Percentiles rank a stretch among this genome's conserved stretches.
Evolutionary conservation across 2,113 vertebrate species (phyloP).

Genomic region (Nyctereutes procyonoides): DNA sequence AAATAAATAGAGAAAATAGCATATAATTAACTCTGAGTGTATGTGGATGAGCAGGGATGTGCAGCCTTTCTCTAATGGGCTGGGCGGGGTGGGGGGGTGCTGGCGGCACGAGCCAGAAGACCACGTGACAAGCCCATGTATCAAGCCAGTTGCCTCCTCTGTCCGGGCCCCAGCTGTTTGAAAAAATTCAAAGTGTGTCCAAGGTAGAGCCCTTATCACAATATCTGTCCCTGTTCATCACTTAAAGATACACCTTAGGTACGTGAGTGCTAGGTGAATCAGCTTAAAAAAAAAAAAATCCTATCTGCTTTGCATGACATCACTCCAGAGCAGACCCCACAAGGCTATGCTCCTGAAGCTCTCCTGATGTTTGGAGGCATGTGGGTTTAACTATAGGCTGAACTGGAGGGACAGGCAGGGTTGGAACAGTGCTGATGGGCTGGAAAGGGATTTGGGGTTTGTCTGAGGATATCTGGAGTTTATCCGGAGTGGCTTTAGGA

Average conservation of each 20-base stretch:
- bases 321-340: neutral
- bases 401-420: neutral
- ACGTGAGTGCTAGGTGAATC: neutral
- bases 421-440: neutral
- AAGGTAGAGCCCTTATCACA: neutral
- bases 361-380: neutral
- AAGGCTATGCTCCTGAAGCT: rapidly evolving
- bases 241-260: neutral
- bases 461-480: neutral
- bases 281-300: neutral
- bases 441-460: neutral
- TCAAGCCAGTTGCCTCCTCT: neutral
- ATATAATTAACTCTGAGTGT: conserved; percentile 58
- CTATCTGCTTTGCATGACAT: neutral
- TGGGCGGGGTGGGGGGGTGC: neutral
- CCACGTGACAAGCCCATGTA: neutral
- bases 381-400: neutral
- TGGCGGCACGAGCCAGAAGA: neutral
- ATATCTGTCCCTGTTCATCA: neutral
- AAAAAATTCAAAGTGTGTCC: neutral
- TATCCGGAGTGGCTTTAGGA: neutral
- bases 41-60: neutral
- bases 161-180: neutral
- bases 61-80: neutral
- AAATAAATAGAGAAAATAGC: conserved; percentile 67